These are phyloP conservation scores for Melanotaenia parkinsoni DNA, from an alignment of 2,797 vertebrate species.

Conservation along the genomic window DNA sequence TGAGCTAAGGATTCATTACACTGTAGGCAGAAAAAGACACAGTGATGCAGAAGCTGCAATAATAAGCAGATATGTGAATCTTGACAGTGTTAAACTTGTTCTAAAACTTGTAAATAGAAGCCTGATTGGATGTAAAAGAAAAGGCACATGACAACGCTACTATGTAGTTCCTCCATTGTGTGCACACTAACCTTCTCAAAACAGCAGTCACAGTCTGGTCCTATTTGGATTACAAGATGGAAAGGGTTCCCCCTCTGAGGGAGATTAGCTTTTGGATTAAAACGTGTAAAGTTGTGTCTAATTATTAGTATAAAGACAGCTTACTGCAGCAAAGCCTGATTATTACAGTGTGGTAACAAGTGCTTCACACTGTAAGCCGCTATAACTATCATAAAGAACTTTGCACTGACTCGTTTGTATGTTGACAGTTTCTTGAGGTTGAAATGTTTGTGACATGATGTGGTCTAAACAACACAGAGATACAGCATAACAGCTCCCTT, in stretches of 20 bases:
- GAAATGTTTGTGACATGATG: neutral
- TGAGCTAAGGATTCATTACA: too few relatives aligned
- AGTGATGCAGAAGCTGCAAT: neutral
- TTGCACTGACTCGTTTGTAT: neutral
- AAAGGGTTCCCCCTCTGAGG: too few relatives aligned
- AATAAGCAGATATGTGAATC: neutral
- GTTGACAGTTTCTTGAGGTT: neutral
- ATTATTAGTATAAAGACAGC: constrained; percentile 25
- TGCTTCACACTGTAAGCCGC: neutral
- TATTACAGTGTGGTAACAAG: constrained; percentile 4
- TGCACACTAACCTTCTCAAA: neutral
- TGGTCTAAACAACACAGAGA: neutral
- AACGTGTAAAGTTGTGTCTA: neutral
- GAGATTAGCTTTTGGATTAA: too few relatives aligned
- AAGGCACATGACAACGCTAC: neutral
- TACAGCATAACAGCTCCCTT: too few relatives aligned
- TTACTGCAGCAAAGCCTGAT: constrained; percentile 38
- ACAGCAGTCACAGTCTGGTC: too few relatives aligned
- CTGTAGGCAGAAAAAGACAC: neutral
- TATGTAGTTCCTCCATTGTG: neutral
- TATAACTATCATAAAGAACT: neutral
- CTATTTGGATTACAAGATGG: too few relatives aligned
- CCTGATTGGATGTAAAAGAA: neutral
- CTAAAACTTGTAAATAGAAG: neutral
- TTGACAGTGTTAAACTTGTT: neutral